These are phyloP conservation scores for Pangasius sanitwongsei DNA, from an alignment of 2,797 vertebrate genomes.

Conservation along the genomic window DNA sequence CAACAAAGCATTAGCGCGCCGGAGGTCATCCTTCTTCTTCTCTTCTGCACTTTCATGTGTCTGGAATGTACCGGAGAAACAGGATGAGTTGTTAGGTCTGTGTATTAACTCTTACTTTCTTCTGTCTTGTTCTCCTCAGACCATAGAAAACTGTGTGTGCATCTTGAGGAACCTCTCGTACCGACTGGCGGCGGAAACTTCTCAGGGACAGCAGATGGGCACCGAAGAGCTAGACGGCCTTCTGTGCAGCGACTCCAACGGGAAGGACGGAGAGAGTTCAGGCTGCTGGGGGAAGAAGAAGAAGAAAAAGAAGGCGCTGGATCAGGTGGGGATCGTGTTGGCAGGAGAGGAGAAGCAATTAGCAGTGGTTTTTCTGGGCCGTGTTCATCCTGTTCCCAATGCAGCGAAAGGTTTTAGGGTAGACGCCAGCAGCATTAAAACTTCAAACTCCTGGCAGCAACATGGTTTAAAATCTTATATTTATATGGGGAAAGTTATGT, in stretches of 20 bases:
- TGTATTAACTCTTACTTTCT: background rate
- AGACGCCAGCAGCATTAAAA: background rate
- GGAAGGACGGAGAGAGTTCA: slow-evolving; percentile 92
- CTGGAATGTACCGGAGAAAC: background rate
- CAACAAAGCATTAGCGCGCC: background rate
- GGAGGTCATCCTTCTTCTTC: slow-evolving; percentile 23
- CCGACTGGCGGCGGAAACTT: slow-evolving; percentile 96
- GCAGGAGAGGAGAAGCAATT: background rate
- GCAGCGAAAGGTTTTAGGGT: background rate
- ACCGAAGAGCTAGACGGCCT: slow-evolving; percentile 94
- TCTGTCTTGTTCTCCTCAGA: slow-evolving; percentile 72
- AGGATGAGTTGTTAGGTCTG: background rate
- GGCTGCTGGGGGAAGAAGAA: slow-evolving; percentile 99
- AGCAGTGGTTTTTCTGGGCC: background rate
- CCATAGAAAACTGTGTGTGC: slow-evolving; percentile 99
- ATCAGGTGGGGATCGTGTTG: slow-evolving; percentile 83
- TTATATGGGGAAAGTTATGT: no score
- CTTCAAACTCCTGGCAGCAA: background rate
- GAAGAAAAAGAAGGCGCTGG: slow-evolving; percentile 98
- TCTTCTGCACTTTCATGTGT: slow-evolving; percentile 27
- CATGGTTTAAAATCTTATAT: background rate
- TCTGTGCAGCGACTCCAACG: slow-evolving; percentile 89
- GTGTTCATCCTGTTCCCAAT: background rate
- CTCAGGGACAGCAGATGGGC: slow-evolving; percentile 97
- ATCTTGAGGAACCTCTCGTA: slow-evolving; percentile 99